Percentiles rank a stretch among this genome's conserved stretches.
Evolutionary conservation across 2,888 invertebrate genomes (phyloP).

Genomic region (Drosophila lacicola): DNA sequence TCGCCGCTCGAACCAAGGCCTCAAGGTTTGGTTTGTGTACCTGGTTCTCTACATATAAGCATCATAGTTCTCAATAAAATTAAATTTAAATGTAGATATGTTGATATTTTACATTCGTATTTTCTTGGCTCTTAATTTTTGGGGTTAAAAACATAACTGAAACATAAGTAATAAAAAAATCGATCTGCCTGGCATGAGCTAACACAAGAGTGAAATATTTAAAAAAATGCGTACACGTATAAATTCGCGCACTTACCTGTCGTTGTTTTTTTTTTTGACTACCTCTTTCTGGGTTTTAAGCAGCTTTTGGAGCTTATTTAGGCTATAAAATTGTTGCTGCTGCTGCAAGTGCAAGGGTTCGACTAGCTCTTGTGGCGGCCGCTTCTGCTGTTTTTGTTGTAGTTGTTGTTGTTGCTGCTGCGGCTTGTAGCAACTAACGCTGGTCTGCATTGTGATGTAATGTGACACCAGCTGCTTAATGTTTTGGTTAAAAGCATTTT

Average conservation of each 20-base stretch:
- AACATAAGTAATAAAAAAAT: too few relatives aligned
- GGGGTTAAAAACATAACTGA: too few relatives aligned
- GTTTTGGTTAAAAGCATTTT: constrained; percentile 81
- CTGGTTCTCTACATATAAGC: too few relatives aligned
- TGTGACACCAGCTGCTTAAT: constrained; percentile 80
- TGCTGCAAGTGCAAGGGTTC: neutral
- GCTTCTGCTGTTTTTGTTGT: neutral
- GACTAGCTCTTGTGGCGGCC: neutral
- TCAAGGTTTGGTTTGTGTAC: too few relatives aligned
- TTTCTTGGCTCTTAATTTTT: too few relatives aligned
- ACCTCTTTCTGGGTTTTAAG: neutral
- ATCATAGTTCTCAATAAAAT: too few relatives aligned
- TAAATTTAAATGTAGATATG: too few relatives aligned
- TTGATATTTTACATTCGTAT: too few relatives aligned
- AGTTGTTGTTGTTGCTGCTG: constrained; percentile 24
- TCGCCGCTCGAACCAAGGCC: too few relatives aligned
- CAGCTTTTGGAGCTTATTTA: constrained; percentile 41
- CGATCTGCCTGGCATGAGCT: too few relatives aligned
- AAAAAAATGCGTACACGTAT: too few relatives aligned
- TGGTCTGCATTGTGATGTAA: constrained; percentile 66
- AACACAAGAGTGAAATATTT: too few relatives aligned
- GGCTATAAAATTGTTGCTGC: constrained; percentile 53
- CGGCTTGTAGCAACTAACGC: constrained; percentile 43
- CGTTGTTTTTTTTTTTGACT: neutral
- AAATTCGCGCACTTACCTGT: neutral